phyloP scores from a whole-genome alignment of 2,797 vertebrate genomes.

The Diceros bicornis region DNA sequence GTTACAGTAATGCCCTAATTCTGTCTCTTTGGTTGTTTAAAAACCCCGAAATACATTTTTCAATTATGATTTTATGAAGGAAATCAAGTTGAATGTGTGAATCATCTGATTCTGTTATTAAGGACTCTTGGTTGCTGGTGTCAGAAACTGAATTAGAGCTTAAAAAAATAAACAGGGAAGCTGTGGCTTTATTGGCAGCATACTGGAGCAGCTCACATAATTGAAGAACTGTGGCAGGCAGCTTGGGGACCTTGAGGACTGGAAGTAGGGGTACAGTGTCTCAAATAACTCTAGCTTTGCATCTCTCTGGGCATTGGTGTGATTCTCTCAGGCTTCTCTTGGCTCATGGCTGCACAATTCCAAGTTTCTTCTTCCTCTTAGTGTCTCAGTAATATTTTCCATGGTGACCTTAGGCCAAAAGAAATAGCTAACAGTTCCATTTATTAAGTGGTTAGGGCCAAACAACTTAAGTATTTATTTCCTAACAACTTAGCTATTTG shows the following conservation, averaged over 20 bases:
- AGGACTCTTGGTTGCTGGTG: constrained; percentile 16
- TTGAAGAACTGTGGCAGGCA: not conserved
- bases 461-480: constrained; percentile 22
- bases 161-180: not conserved
- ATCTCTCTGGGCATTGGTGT: not conserved
- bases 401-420: not conserved
- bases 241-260: not conserved
- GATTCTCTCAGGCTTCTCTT: not conserved
- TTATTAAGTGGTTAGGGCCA: constrained; percentile 38
- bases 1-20: constrained; percentile 10
- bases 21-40: no score
- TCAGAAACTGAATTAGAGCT: constrained; percentile 28
- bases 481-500: constrained; percentile 23
- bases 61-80: not conserved
- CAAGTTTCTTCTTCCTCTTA: not conserved
- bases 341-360: not conserved
- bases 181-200: not conserved
- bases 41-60: no score
- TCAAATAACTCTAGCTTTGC: not conserved
- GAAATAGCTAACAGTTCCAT: not conserved
- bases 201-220: not conserved
- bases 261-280: not conserved
- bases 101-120: constrained; percentile 27
- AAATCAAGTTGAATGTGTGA: constrained; percentile 17
- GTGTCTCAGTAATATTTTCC: constrained; percentile 45